Evolutionary conservation across 1,140 invertebrate genomes (phyloP).

Genomic region (Chionoecetes opilio): DNA sequence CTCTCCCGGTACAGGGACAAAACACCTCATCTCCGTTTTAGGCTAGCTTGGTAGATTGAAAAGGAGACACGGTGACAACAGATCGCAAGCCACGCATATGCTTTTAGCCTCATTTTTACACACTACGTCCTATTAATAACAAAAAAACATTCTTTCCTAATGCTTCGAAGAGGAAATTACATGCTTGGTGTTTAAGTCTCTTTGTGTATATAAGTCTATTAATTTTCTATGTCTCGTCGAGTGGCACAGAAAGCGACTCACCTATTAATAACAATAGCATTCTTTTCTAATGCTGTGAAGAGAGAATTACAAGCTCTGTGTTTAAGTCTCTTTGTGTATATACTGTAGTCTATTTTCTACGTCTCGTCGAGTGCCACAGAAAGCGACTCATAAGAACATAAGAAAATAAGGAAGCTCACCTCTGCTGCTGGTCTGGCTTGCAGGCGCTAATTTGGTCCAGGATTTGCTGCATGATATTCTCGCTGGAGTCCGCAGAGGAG

Average conservation of each 20-base stretch:
- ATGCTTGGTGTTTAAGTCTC: too few species aligned
- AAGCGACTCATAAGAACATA: too few species aligned
- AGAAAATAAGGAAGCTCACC: slow-evolving; percentile 31
- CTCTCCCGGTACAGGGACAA: slow-evolving; percentile 4
- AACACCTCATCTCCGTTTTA: not conserved
- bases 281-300: too few species aligned
- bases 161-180: too few species aligned
- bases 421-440: slow-evolving; percentile 75
- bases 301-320: not conserved
- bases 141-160: too few species aligned
- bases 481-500: slow-evolving; percentile 76
- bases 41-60: slow-evolving; percentile 18
- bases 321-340: not conserved
- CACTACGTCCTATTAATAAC: too few species aligned
- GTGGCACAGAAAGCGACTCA: too few species aligned
- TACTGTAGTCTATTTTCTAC: not conserved
- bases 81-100: not conserved
- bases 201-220: too few species aligned
- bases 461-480: slow-evolving; percentile 80
- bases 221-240: too few species aligned
- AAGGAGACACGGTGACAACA: not conserved
- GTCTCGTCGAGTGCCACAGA: not conserved
- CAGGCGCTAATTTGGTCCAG: slow-evolving; percentile 78
- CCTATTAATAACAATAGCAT: too few species aligned
- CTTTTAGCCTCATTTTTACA: not conserved